A percentile compares a stretch with the other conserved stretches of the same genome.
Evolutionary conservation across 2,113 vertebrate species (phyloP).

Genomic region (Pluvialis apricaria): DNA sequence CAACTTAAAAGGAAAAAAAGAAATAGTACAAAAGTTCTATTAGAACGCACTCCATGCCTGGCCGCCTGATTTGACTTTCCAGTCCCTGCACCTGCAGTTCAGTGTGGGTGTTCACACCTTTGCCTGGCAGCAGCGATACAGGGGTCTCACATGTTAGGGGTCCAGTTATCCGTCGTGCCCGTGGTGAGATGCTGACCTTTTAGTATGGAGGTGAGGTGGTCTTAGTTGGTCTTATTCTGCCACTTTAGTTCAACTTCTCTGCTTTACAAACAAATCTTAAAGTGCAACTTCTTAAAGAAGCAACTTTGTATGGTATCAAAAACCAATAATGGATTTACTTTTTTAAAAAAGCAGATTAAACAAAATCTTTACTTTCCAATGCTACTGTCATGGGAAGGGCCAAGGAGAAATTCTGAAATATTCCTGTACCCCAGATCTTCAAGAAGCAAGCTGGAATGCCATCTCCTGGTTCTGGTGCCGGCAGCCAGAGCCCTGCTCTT

Average conservation of each 20-base stretch:
- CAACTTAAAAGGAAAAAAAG: neutral
- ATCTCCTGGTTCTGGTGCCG: neutral
- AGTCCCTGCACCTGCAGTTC: too few species aligned
- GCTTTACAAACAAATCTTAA: neutral
- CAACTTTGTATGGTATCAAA: neutral
- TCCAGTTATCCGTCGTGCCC: accelerated
- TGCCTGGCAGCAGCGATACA: neutral
- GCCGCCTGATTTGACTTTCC: neutral
- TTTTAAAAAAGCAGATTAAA: neutral
- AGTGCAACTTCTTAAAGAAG: too few species aligned
- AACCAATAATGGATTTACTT: neutral
- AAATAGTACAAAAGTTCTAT: neutral
- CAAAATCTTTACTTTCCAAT: neutral
- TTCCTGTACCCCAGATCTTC: neutral
- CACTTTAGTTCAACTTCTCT: neutral
- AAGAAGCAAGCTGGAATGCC: neutral
- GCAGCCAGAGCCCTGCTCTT: neutral
- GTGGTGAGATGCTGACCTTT: neutral
- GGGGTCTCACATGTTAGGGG: neutral
- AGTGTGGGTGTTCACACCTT: neutral
- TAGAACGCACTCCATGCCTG: neutral
- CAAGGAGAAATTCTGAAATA: neutral
- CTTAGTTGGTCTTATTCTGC: neutral
- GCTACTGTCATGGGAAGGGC: neutral
- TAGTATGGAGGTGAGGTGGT: neutral